Conservation (phyloP, 2,888 invertebrate species). For the Zaprionus lineosus region DNA sequence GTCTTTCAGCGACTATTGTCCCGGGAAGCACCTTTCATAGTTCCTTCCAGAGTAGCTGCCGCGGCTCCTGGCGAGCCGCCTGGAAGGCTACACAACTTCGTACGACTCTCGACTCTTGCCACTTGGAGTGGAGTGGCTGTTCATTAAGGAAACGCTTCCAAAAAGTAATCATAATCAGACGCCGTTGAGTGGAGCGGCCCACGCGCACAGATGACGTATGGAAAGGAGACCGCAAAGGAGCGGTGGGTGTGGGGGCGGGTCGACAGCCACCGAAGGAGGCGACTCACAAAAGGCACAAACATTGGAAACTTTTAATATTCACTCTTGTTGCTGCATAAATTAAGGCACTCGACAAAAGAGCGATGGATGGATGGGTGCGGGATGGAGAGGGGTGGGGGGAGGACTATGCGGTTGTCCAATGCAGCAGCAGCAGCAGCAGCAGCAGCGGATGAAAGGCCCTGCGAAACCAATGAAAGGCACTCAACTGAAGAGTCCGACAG, state of each 20-base stretch:
- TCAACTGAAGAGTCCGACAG: conserved; percentile 45
- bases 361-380: conserved; percentile 6
- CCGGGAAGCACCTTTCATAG: too few relatives aligned
- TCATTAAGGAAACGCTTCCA: too few relatives aligned
- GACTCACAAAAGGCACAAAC: conserved; percentile 58
- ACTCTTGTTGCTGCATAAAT: conserved; percentile 70
- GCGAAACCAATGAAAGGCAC: conserved; percentile 67
- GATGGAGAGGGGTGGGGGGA: conserved; percentile 11
- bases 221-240: background rate
- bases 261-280: conserved; percentile 26
- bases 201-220: conserved; percentile 28
- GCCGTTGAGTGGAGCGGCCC: too few relatives aligned
- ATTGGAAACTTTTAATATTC: conserved; percentile 73
- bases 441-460: conserved; percentile 53
- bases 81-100: too few relatives aligned
- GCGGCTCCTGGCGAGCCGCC: too few relatives aligned
- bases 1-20: too few relatives aligned
- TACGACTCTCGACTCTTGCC: too few relatives aligned
- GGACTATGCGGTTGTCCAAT: conserved; percentile 7
- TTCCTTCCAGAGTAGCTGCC: too few relatives aligned
- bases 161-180: too few relatives aligned
- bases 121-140: too few relatives aligned
- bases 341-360: conserved; percentile 60
- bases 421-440: conserved; percentile 24
- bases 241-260: conserved; percentile 22